phyloP scores from a whole-genome alignment of 1,140 invertebrate genomes.

The Cherax quadricarinatus region DNA sequence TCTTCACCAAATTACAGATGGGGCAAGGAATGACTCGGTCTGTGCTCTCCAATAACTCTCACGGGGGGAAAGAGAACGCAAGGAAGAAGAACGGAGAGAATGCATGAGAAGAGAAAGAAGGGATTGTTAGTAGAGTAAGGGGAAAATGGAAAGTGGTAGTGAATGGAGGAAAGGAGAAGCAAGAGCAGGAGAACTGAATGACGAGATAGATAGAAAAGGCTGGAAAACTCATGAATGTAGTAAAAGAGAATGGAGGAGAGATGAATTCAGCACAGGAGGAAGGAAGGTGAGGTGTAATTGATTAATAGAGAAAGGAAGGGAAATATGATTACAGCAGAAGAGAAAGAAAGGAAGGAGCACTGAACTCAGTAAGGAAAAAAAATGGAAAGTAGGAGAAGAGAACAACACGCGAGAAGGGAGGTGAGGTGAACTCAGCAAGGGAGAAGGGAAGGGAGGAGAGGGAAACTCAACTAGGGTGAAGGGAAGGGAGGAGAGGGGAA shows the following conservation, averaged over 20 bases:
- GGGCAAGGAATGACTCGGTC: no score
- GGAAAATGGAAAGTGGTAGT: not conserved
- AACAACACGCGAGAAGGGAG: not conserved
- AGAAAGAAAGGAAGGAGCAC: not conserved
- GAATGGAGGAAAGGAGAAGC: no score
- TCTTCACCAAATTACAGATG: no score
- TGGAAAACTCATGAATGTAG: not conserved
- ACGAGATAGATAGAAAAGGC: not conserved
- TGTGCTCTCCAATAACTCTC: no score
- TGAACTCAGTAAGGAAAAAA: not conserved
- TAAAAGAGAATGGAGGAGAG: not conserved
- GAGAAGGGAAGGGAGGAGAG: not conserved
- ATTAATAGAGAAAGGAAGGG: not conserved
- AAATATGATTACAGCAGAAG: not conserved
- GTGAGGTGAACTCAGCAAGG: not conserved
- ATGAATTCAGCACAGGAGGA: not conserved
- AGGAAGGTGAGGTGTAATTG: not conserved
- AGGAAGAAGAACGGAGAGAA: not conserved
- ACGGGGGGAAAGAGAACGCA: not conserved
- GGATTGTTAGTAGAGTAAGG: not conserved
- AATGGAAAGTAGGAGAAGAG: not conserved
- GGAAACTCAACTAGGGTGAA: no score
- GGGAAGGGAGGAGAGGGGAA: not conserved
- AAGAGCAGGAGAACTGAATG: no score
- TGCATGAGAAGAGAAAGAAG: not conserved